These are phyloP conservation scores for Caenorhabditis sp. DNA, from an alignment of 2,888 invertebrate species.

Conservation along the genomic window DNA sequence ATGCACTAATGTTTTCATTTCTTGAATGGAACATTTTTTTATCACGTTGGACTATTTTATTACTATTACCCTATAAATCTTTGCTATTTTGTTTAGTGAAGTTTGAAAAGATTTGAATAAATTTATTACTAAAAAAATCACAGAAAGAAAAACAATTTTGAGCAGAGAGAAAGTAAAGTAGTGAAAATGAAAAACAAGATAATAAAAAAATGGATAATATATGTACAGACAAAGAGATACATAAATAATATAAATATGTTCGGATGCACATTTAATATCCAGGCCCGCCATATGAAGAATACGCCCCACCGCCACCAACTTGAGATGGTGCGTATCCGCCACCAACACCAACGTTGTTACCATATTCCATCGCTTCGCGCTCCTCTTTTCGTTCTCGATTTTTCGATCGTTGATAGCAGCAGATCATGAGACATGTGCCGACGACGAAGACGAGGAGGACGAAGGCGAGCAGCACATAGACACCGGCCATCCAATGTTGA, in stretches of 20 bases:
- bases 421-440: constrained; percentile 64
- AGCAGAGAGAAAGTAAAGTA: constrained; percentile 3
- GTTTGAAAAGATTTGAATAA: too few species aligned
- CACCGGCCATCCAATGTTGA: constrained; percentile 70
- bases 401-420: constrained; percentile 66
- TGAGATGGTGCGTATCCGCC: constrained; percentile 53
- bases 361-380: constrained; percentile 59
- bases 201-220: too few species aligned
- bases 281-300: constrained; percentile 42
- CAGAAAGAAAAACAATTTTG: too few species aligned
- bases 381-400: constrained; percentile 60
- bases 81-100: too few species aligned
- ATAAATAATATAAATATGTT: too few species aligned
- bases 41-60: too few species aligned
- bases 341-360: constrained; percentile 30
- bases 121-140: too few species aligned
- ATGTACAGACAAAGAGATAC: too few species aligned
- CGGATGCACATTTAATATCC: constrained; percentile 20
- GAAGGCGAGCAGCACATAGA: constrained; percentile 66
- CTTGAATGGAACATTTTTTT: too few species aligned
- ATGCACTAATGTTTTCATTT: too few species aligned
- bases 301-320: constrained; percentile 40
- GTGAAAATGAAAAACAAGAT: constrained; percentile 7
- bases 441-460: constrained; percentile 66
- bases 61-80: too few species aligned